Evolutionary conservation across 2,888 invertebrate species (phyloP), one percentile per base, ranked within the genome.

Genomic region (Heliconius aoede): DNA sequence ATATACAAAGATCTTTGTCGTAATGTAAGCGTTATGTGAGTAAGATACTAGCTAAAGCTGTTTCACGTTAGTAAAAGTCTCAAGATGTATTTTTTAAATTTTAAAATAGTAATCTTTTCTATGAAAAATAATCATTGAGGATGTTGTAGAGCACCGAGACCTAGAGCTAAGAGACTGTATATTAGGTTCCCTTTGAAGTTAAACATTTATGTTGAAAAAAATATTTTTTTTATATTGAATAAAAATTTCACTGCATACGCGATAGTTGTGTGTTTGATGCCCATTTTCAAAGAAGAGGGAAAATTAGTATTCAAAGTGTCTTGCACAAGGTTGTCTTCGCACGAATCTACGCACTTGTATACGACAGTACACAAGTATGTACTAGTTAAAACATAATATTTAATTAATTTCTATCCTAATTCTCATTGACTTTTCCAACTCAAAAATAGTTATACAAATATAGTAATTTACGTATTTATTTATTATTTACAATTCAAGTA

Each of bases 21-120:
- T 55, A 55, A 32, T 55, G 30, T 69, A 55, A 30, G 69, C 46
- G n/a, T n/a, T n/a, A n/a, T n/a, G n/a, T n/a, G n/a, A n/a, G n/a
- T 30, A 2, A 68, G 28, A 46, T 51, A 51, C 24, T 69, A 30
- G 30, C 30, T 30, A 24, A 28, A 30, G 64, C 36, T 18, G 32
- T 13, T 24, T 24, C 18, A 40, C 7, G 7, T 36, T 24, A 64
- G n/a, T 36, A 24, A 13, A 24, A n/a, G 3, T 26, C 2, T 8
- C 3, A 24, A 40, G 15, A 24, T 40, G 1, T 65, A 26, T 60
- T 18, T 60, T 60, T 26, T 1, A 15, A 26, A n/a, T 55, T 55
- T n/a, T 55, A 21, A 46, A 21, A 46, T 21, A 21, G 7, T 46
- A 18, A 46, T 18, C 2, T 21, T 21, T 46, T 21, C 18, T 46